Percentiles rank a stretch among this genome's conserved stretches.
Conservation (phyloP, 2,888 invertebrate genomes). For the Autographa gamma region DNA sequence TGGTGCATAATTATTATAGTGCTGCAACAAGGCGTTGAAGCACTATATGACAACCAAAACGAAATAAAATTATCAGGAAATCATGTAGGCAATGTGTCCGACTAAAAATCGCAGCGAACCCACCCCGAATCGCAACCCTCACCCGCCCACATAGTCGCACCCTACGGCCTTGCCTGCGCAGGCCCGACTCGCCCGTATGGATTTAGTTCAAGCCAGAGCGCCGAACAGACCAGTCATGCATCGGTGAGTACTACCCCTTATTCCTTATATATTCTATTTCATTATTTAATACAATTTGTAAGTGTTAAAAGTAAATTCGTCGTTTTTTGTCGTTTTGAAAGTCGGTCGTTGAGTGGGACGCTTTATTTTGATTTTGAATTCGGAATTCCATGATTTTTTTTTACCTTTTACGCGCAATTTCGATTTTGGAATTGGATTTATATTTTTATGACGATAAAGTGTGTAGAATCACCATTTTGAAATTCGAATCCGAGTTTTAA, state of each 20-base stretch:
- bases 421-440: neutral
- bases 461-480: too few relatives aligned
- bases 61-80: too few relatives aligned
- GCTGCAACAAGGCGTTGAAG: too few relatives aligned
- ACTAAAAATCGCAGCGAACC: conserved; percentile 23
- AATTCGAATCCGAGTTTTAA: too few relatives aligned
- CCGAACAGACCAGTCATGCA: conserved; percentile 61
- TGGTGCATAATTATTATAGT: too few relatives aligned
- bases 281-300: neutral
- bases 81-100: neutral
- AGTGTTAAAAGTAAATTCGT: neutral
- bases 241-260: conserved; percentile 64
- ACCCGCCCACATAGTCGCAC: conserved; percentile 48
- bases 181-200: conserved; percentile 59
- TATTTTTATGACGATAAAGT: too few relatives aligned
- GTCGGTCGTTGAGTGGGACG: neutral
- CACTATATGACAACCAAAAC: too few relatives aligned
- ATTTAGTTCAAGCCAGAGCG: conserved; percentile 66
- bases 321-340: neutral
- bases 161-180: conserved; percentile 79
- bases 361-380: neutral
- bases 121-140: conserved; percentile 38
- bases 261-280: neutral
- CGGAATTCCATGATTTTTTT: neutral
- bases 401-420: neutral